A percentile compares a stretch with the other conserved stretches of the same genome.
phyloP scores from a whole-genome alignment of 2,888 invertebrate genomes.

The Mimas tiliae region DNA sequence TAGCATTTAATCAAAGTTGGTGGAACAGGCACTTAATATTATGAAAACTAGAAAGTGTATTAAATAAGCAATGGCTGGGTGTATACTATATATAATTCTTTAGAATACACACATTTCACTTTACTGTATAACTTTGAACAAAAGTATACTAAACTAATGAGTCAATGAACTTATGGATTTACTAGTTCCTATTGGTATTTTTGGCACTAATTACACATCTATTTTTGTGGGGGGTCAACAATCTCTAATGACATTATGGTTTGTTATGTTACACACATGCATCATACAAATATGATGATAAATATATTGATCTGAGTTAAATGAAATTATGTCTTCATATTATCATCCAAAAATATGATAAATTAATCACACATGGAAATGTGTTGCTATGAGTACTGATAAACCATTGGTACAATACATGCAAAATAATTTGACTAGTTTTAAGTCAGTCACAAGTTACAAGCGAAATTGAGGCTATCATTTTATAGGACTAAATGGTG shows the following conservation, averaged over 20 bases:
- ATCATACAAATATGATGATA: not conserved
- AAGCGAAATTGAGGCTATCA: too few species aligned
- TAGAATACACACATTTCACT: slow-evolving; percentile 15
- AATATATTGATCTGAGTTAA: not conserved
- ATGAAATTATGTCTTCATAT: too few species aligned
- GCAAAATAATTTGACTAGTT: too few species aligned
- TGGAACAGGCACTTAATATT: not conserved
- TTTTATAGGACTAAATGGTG: too few species aligned
- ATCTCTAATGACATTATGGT: not conserved
- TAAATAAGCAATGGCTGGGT: not conserved
- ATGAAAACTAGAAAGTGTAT: not conserved
- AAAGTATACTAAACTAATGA: not conserved
- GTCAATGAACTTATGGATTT: not conserved
- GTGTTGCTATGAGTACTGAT: too few species aligned
- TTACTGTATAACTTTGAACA: not conserved
- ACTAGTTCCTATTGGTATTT: not conserved
- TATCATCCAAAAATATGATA: too few species aligned
- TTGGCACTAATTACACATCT: not conserved
- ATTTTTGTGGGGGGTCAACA: not conserved
- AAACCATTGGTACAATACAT: too few species aligned
- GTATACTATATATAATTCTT: not conserved
- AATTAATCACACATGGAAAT: too few species aligned
- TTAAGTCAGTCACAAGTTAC: too few species aligned
- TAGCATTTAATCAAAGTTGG: not conserved
- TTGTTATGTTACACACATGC: not conserved